Percentiles rank a stretch among this genome's conserved stretches.
Evolutionary conservation across 2,113 vertebrate species (phyloP).

Genomic region (Perca fluviatilis): DNA sequence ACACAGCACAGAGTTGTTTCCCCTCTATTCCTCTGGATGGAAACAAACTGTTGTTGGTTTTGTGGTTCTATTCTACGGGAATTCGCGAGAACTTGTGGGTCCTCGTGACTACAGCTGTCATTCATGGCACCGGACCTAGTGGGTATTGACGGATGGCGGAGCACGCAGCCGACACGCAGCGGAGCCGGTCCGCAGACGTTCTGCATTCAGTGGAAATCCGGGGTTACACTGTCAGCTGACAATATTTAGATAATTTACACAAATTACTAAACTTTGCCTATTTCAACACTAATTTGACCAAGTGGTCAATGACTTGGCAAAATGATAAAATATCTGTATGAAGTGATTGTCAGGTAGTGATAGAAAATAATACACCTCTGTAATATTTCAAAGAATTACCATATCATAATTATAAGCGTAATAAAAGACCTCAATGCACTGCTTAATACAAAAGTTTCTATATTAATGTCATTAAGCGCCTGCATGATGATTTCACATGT

Average conservation of each 20-base stretch:
- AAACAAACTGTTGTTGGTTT: no score
- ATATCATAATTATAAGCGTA: not conserved
- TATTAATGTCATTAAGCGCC: not conserved
- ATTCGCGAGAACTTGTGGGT: no score
- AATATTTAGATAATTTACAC: not conserved
- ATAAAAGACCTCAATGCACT: not conserved
- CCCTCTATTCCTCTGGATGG: no score
- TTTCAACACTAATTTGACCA: not conserved
- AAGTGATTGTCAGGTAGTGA: not conserved
- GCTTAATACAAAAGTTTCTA: not conserved
- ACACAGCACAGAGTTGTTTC: no score
- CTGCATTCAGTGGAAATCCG: no score
- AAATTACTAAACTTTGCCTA: slow-evolving; percentile 1
- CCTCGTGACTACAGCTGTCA: no score
- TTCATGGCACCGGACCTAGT: no score
- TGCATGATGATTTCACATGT: not conserved
- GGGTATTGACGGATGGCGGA: no score
- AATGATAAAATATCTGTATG: not conserved
- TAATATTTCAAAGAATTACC: no score
- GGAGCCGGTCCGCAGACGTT: no score
- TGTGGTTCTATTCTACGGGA: no score
- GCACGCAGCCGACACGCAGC: no score
- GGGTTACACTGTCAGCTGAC: not conserved
- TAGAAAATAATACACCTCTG: not conserved
- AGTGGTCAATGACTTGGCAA: slow-evolving; percentile 15